A percentile compares a stretch with the other conserved stretches of the same genome.
Evolutionary conservation across 2,113 vertebrate species (phyloP).

Genomic region (Oryzias curvinotus): DNA sequence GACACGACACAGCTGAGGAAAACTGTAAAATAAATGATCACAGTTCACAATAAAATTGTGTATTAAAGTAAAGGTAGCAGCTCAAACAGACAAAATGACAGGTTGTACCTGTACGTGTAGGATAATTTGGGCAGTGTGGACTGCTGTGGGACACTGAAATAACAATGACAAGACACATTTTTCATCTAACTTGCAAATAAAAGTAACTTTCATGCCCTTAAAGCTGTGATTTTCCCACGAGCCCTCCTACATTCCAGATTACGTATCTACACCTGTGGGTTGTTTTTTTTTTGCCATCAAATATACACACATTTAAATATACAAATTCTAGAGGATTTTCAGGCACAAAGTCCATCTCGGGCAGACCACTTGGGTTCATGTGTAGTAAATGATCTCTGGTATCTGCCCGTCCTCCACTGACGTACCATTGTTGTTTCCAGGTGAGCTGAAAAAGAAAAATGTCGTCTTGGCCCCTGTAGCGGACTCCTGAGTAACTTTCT

Average conservation of each 20-base stretch:
- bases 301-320: background rate
- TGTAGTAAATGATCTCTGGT: conserved; percentile 96
- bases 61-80: conserved; percentile 39
- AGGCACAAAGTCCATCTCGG: conserved; percentile 56
- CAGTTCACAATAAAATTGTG: conserved; percentile 43
- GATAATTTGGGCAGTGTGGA: conserved; percentile 13
- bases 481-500: conserved; percentile 88
- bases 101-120: conserved; percentile 16
- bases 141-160: conserved; percentile 2
- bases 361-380: conserved; percentile 62
- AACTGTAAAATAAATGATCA: conserved; percentile 45
- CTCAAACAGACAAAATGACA: conserved; percentile 24
- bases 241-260: conserved; percentile 23
- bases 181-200: conserved; percentile 36
- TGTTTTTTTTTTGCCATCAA: conserved; percentile 3
- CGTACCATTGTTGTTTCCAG: conserved; percentile 94
- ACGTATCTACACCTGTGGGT: conserved; percentile 30
- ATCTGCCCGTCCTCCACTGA: conserved; percentile 96
- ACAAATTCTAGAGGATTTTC: conserved; percentile 37
- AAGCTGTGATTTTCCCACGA: conserved; percentile 18
- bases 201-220: conserved; percentile 3
- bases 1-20: conserved; percentile 42
- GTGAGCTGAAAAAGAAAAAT: conserved; percentile 91
- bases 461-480: conserved; percentile 88
- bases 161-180: conserved; percentile 25